These are phyloP conservation scores for Amblyopsis rosae DNA, from an alignment of 2,113 vertebrate genomes.

Conservation along the genomic window DNA sequence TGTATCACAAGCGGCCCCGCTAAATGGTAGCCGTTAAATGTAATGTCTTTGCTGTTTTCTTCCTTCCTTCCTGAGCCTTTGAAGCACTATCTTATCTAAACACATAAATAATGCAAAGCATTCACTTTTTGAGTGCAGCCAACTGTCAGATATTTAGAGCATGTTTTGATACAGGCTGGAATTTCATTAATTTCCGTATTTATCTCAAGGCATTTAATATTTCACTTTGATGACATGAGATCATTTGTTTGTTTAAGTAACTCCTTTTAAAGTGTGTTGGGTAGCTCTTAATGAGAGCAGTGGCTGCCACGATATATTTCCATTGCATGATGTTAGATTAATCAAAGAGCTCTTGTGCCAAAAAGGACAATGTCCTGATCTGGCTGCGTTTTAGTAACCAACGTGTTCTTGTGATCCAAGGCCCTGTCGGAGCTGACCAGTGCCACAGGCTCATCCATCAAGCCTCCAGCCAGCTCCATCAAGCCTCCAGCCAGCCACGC, in stretches of 20 bases:
- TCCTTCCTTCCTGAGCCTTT: slow-evolving; percentile 56
- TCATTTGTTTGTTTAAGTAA: slow-evolving; percentile 34
- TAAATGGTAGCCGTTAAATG: slow-evolving; percentile 70
- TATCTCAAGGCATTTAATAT: slow-evolving; percentile 58
- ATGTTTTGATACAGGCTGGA: slow-evolving; percentile 69
- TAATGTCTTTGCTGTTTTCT: slow-evolving; percentile 62
- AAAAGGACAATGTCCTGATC: background rate
- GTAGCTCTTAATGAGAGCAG: slow-evolving; percentile 19
- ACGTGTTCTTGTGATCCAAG: slow-evolving; percentile 58
- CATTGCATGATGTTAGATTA: background rate
- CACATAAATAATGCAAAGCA: slow-evolving; percentile 74
- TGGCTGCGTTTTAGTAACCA: background rate
- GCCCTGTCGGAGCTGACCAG: slow-evolving; percentile 73
- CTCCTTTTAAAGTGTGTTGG: slow-evolving; percentile 34
- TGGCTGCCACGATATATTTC: background rate
- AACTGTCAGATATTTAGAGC: slow-evolving; percentile 53
- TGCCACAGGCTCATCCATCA: slow-evolving; percentile 62
- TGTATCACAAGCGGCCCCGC: slow-evolving; percentile 36
- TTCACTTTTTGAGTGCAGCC: slow-evolving; percentile 58
- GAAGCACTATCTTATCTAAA: slow-evolving; percentile 66
- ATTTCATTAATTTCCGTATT: slow-evolving; percentile 68
- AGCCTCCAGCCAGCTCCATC: slow-evolving; percentile 53
- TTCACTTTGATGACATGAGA: slow-evolving; percentile 57
- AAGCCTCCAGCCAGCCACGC: slow-evolving; percentile 63
- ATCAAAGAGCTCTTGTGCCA: background rate